phyloP scores from a whole-genome alignment of 1,140 invertebrate genomes.

The Drosophila orosa region DNA sequence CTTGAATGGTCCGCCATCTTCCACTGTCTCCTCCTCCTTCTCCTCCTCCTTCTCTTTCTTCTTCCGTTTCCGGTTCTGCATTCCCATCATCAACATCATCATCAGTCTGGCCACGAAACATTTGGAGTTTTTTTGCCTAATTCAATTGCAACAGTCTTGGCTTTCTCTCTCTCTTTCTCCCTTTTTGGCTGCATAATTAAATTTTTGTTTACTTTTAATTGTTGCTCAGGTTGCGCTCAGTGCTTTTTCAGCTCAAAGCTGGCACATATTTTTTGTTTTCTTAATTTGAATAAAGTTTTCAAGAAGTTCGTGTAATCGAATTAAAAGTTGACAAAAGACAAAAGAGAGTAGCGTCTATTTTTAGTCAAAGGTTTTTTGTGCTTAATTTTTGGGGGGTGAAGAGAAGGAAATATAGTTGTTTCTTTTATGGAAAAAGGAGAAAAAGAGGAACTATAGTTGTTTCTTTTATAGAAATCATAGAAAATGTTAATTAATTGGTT shows the following conservation, averaged over 20 bases:
- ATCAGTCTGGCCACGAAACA: conserved; percentile 50
- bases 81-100: conserved; percentile 6
- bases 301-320: conserved; percentile 27
- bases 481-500: not conserved
- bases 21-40: conserved; percentile 7
- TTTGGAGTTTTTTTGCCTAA: conserved; percentile 51
- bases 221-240: conserved; percentile 52
- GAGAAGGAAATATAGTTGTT: not conserved
- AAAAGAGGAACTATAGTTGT: not conserved
- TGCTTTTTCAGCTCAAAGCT: conserved; percentile 1
- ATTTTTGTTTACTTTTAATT: conserved; percentile 84
- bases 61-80: not conserved
- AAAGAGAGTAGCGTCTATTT: conserved; percentile 18
- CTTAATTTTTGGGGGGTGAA: not conserved
- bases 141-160: conserved; percentile 65
- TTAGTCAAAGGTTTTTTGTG: conserved; percentile 1
- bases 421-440: too few relatives aligned
- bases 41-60: not conserved
- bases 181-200: conserved; percentile 77
- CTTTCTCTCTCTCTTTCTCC: conserved; percentile 26
- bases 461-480: too few relatives aligned
- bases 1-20: conserved; percentile 64
- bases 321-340: conserved; percentile 36
- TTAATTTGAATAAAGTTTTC: conserved; percentile 39
- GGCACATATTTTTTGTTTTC: conserved; percentile 29